Base-by-base conservation (phyloP, 2,888 invertebrate species). In the Cremastinae sp. region DNA sequence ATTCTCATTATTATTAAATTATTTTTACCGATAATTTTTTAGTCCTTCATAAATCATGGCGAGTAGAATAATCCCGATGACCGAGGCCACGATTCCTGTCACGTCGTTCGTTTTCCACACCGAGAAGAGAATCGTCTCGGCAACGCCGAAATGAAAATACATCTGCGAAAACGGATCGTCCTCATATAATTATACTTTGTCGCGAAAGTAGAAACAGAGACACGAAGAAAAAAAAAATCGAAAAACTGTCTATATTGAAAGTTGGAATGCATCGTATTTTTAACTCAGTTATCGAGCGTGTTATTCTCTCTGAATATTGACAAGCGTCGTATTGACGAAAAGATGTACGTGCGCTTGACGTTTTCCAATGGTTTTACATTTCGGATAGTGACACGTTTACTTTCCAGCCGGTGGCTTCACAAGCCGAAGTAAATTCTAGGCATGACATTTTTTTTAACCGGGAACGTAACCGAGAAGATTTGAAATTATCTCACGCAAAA, bases 41-140 rank as follows among this genome's bases (percentile, higher is more conserved):
- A 95, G 86, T 3, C 92, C 94, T 88, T 95, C 94, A 81, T 94
- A 94, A 8, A 93, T 86, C 14, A 92, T 90, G 0, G 93, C 93
- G 84, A 94, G 86, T 1, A 93, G 85, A 84, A 94, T 92, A 47
- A 94, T 91, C 1, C 92, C 92, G 28, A 93, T 80, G 88, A 92
- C 92, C 0, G 94, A 93, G 9, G 92, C 91, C 0, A 93, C 84
- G 83, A 94, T 90, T 14, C 91, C 91, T 55, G 89, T 87, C 74
- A 87, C 83, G 45, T 90, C 87, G 2, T 85, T 83, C 5, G 90
- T 89, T 66, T 85, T 87, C 92, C 92, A 92, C 78, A 85, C 89
- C 35, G 90, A 83, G 80, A 92, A 92, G 4, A 92, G 86, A 74
- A 92, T 90, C 14, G 88, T 90, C 80, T 91, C 92, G 1, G 78